Conservation (phyloP, 2,797 vertebrate species). For the Argya squamiceps region DNA sequence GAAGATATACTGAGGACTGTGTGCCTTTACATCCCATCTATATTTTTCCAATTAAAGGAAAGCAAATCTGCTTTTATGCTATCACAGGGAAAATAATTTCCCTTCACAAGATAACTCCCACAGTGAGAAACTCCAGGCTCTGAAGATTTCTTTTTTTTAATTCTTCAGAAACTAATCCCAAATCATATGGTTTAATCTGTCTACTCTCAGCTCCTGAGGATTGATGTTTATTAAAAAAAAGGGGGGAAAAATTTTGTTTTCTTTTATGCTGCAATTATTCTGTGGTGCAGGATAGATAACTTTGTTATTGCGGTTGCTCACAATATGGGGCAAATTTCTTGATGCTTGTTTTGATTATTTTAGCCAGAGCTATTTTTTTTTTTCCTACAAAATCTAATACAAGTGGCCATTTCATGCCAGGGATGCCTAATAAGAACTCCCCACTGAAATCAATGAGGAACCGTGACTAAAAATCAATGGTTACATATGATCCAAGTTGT, state of each 20-base stretch:
- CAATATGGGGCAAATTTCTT: neutral
- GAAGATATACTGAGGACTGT: neutral
- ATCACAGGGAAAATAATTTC: conserved; percentile 1
- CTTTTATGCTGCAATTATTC: neutral
- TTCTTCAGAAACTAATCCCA: neutral
- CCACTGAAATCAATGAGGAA: neutral
- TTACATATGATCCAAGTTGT: neutral
- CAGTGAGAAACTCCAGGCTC: neutral
- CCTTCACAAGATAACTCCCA: conserved; percentile 35
- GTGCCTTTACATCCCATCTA: neutral
- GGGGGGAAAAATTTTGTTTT: neutral
- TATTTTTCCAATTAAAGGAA: neutral
- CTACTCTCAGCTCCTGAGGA: neutral
- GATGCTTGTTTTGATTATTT: neutral
- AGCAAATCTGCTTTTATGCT: neutral
- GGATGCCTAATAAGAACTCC: neutral
- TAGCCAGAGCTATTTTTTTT: neutral
- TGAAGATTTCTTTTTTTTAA: neutral
- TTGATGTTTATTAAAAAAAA: neutral
- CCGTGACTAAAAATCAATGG: conserved; percentile 8
- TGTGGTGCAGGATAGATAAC: neutral
- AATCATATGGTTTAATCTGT: neutral
- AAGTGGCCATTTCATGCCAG: neutral
- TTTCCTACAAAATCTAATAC: neutral
- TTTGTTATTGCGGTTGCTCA: neutral